phyloP scores from a whole-genome alignment of 2,888 invertebrate genomes.

The Steinernema hermaphroditum region DNA sequence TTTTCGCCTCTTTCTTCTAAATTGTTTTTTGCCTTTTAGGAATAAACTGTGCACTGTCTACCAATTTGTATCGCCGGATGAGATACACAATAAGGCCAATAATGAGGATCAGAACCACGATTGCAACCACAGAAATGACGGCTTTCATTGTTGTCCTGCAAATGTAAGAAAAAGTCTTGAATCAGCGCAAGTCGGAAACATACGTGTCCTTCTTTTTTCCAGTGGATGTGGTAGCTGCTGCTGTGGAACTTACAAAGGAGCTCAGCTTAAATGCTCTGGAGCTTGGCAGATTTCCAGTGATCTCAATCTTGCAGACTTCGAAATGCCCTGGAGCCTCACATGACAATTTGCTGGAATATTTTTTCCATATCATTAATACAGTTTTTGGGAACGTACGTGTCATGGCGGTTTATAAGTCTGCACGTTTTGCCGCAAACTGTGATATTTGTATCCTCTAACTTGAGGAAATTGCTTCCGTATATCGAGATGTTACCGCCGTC shows the following conservation, averaged over 20 bases:
- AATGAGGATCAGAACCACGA: neutral
- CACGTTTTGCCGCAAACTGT: conserved; percentile 7
- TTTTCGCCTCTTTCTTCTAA: conserved; percentile 1
- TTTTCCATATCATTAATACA: no score
- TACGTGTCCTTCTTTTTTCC: neutral
- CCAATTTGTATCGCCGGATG: conserved; percentile 9
- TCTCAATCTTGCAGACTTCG: neutral
- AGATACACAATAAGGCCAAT: conserved; percentile 22
- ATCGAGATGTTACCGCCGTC: neutral
- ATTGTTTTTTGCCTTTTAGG: neutral
- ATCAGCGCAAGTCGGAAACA: neutral
- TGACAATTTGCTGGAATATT: no score
- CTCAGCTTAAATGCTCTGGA: neutral
- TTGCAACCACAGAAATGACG: conserved; percentile 13
- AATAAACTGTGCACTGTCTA: neutral
- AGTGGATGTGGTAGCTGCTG: neutral
- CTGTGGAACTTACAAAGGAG: no score
- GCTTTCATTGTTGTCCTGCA: conserved; percentile 7
- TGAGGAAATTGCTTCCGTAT: conserved; percentile 5
- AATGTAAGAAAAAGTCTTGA: neutral
- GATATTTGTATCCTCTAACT: conserved; percentile 3
- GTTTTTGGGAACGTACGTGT: neutral
- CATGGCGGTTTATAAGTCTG: neutral
- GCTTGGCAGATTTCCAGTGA: neutral
- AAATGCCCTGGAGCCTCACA: no score